A percentile compares a stretch with the other conserved stretches of the same genome.
Conservation (phyloP, 2,888 invertebrate genomes). For the Clanis bilineata region DNA sequence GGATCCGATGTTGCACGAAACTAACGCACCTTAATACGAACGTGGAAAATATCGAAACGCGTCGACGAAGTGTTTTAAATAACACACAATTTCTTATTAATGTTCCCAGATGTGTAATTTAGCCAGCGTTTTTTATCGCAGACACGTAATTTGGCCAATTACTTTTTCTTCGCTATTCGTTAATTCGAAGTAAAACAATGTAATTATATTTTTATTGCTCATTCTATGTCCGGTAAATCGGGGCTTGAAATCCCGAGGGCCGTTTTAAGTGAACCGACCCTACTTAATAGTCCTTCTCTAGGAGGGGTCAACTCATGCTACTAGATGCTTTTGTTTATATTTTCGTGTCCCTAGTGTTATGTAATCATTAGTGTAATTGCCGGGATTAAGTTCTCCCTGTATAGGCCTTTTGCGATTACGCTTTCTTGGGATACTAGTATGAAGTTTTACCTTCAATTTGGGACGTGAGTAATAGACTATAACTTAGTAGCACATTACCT, state of each 20-base stretch:
- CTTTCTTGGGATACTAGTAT: slow-evolving; percentile 28
- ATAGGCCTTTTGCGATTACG: slow-evolving; percentile 43
- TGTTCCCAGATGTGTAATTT: slow-evolving; percentile 54
- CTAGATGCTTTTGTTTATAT: slow-evolving; percentile 62
- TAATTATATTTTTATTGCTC: slow-evolving; percentile 79
- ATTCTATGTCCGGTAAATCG: slow-evolving; percentile 76
- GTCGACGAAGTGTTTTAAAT: slow-evolving; percentile 43
- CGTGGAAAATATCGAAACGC: slow-evolving; percentile 31
- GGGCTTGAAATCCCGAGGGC: slow-evolving; percentile 65
- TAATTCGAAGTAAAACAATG: slow-evolving; percentile 66
- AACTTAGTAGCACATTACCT: slow-evolving; percentile 15
- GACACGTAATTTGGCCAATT: slow-evolving; percentile 54
- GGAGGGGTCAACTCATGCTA: slow-evolving; percentile 50
- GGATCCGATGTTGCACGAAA: slow-evolving; percentile 3
- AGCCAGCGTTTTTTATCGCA: slow-evolving; percentile 49
- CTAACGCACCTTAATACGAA: slow-evolving; percentile 18
- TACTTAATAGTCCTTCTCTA: slow-evolving; percentile 70
- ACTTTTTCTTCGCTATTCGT: slow-evolving; percentile 56
- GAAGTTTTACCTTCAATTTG: slow-evolving; percentile 33
- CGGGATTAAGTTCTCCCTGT: slow-evolving; percentile 50
- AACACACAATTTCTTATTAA: slow-evolving; percentile 49
- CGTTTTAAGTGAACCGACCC: slow-evolving; percentile 69
- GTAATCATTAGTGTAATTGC: slow-evolving; percentile 62
- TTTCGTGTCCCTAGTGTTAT: slow-evolving; percentile 58
- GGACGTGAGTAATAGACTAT: slow-evolving; percentile 34